Evolutionary conservation across 2,113 vertebrate species (phyloP).

Genomic region (Amphiprion percula): DNA sequence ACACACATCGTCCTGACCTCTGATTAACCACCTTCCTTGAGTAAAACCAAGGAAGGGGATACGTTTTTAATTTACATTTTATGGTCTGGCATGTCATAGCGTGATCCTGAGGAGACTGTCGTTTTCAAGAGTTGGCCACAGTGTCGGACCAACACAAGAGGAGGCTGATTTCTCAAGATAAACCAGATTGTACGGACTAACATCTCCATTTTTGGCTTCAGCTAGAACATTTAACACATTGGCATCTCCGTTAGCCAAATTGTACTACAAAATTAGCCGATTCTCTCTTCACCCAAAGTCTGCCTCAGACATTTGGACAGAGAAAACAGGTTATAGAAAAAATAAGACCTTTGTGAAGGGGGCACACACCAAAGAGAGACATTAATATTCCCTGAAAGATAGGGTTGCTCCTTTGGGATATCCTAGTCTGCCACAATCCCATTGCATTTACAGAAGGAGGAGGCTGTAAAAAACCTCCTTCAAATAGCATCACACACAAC

Average conservation of each 20-base stretch:
- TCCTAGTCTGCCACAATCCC: conserved; percentile 82
- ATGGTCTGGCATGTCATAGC: conserved; percentile 64
- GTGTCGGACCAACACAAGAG: conserved; percentile 29
- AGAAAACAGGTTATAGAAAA: conserved; percentile 49
- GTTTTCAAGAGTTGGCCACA: conserved; percentile 47
- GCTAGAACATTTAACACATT: conserved; percentile 69
- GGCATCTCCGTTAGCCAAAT: conserved; percentile 65
- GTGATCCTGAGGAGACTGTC: conserved; percentile 62
- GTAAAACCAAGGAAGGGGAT: conserved; percentile 54
- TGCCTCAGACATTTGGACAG: conserved; percentile 25
- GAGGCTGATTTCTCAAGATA: conserved; percentile 52
- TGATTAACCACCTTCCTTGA: conserved; percentile 49
- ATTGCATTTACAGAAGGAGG: conserved; percentile 67
- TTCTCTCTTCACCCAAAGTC: conserved; percentile 39
- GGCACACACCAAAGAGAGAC: conserved; percentile 58
- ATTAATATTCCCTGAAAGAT: conserved; percentile 66
- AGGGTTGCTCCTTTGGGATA: conserved; percentile 65
- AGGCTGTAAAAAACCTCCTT: conserved; percentile 55
- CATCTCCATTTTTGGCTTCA: conserved; percentile 71
- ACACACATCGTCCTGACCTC: conserved; percentile 60
- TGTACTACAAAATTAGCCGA: conserved; percentile 52
- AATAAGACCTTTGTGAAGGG: conserved; percentile 30
- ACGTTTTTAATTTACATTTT: conserved; percentile 16
- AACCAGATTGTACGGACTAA: conserved; percentile 66
- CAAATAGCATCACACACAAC: conserved; percentile 67